Conservation (phyloP, 1,140 invertebrate species). For the Galleria mellonella region DNA sequence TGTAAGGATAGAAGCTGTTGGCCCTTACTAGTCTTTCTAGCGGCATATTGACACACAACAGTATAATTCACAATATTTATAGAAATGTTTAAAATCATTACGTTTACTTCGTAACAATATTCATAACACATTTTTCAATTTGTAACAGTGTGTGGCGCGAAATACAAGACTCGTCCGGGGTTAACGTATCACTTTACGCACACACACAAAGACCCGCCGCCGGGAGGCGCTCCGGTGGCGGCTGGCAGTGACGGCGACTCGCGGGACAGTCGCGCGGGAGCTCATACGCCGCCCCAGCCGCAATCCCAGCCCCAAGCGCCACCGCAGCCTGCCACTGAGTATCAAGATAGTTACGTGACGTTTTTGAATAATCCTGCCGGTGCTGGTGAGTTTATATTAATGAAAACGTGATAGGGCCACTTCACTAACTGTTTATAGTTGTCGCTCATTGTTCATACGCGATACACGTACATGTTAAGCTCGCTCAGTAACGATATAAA, state of each 20-base stretch:
- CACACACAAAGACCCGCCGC: constrained; percentile 87
- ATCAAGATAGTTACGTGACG: constrained; percentile 75
- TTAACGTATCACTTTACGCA: constrained; percentile 98
- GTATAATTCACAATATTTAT: too few species aligned
- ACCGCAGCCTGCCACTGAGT: constrained; percentile 60
- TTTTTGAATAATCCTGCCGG: constrained; percentile 59
- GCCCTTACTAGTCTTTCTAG: too few species aligned
- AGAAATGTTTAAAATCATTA: too few species aligned
- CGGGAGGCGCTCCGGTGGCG: constrained; percentile 38
- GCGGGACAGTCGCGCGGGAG: constrained; percentile 40
- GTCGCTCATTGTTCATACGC: too few species aligned
- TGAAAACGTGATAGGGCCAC: too few species aligned
- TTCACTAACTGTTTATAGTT: too few species aligned
- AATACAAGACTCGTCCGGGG: constrained; percentile 97
- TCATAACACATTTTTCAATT: too few species aligned
- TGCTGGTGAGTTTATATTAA: constrained; percentile 25
- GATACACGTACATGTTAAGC: too few species aligned
- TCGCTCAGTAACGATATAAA: too few species aligned
- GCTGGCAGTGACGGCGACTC: constrained; percentile 51
- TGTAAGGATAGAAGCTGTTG: too few species aligned
- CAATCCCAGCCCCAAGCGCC: constrained; percentile 30
- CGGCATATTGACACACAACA: too few species aligned
- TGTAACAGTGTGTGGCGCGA: constrained; percentile 91
- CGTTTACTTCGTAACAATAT: too few species aligned
- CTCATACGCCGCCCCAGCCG: constrained; percentile 33